Base-by-base conservation (phyloP, 1,140 invertebrate species). In the Hylaeus volcanicus region DNA sequence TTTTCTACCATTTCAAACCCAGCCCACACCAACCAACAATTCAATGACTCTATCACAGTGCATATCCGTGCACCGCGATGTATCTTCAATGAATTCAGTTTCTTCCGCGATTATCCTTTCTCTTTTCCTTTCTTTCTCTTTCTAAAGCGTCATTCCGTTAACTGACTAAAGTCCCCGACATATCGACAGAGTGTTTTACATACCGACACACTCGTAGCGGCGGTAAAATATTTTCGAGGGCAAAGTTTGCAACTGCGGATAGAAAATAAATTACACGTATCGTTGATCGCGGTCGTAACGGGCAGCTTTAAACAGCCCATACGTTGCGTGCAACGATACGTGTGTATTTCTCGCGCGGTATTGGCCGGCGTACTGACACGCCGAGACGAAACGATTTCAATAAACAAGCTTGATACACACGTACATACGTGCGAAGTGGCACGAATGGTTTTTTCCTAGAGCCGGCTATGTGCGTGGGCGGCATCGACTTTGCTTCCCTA, bases 361-460 rank as follows among this genome's bases (percentile, higher is more conserved):
- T 65, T 53, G 69, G 41, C 26, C 5, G 5, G 37, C 66, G 45
- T 43, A 79, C 77, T 65, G 77, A 79, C 77, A 74, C 77, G 61
- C 37, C 61, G 63, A 43, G 48, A 68, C 53, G 55, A 55, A 71
- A 65, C 74, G 66, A 75, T 74, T 80, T 80, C 79, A 74, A 75
- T 80, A 80, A 80, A 80, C 79, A 75, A 61, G 72, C 72, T 53
- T 39, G 72, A 74, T 73, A 58, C 79, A 75, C 78, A 58, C 78
- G 78, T 80, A 68, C 72, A 61, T 60, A 69, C 79, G 72, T 60
- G 63, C 73, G 51, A 75, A 68, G 73, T 75, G 79, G 73, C 79
- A 80, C 79, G 79, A 80, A 80, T 75, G 79, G 43, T 68, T 80
- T 80, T 80, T 80, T 74, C 64, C 77, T 65, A 74, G 79, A 75